These are phyloP conservation scores for Stercorarius parasiticus DNA, from an alignment of 2,113 vertebrate species.

Conservation along the genomic window DNA sequence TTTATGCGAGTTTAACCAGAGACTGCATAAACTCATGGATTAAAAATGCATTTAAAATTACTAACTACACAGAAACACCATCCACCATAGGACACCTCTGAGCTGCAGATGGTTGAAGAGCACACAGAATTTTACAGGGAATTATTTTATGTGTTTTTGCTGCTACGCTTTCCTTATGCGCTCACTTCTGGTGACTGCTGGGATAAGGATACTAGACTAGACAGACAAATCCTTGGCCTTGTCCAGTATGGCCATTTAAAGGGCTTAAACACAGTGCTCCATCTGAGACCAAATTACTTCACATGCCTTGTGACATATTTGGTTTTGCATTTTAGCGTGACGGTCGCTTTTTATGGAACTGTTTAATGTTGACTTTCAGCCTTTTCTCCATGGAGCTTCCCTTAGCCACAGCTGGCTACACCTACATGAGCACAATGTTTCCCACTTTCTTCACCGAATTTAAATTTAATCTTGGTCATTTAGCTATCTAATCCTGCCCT, in stretches of 20 bases:
- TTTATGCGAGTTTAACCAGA: not conserved
- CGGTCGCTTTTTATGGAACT: not conserved
- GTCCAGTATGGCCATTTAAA: not conserved
- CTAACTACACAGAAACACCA: not conserved
- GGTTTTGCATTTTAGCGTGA: not conserved
- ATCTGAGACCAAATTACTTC: not conserved
- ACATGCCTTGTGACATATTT: not conserved
- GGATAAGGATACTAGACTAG: not conserved
- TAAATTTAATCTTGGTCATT: not conserved
- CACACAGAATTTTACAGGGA: not conserved
- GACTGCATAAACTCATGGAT: not conserved
- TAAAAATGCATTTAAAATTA: not conserved
- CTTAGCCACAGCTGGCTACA: not conserved
- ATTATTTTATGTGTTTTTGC: not conserved
- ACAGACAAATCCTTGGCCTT: not conserved
- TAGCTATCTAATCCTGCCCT: not conserved
- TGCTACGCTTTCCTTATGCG: not conserved
- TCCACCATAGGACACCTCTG: not conserved
- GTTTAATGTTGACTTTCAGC: not conserved
- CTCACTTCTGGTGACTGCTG: not conserved
- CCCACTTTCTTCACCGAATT: not conserved
- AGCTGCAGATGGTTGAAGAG: not conserved
- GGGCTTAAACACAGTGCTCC: not conserved
- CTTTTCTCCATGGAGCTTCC: not conserved
- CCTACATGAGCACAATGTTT: not conserved